These are phyloP conservation scores for Dipodomys ordii DNA, from an alignment of 2,113 vertebrate species.

Conservation along the genomic window DNA sequence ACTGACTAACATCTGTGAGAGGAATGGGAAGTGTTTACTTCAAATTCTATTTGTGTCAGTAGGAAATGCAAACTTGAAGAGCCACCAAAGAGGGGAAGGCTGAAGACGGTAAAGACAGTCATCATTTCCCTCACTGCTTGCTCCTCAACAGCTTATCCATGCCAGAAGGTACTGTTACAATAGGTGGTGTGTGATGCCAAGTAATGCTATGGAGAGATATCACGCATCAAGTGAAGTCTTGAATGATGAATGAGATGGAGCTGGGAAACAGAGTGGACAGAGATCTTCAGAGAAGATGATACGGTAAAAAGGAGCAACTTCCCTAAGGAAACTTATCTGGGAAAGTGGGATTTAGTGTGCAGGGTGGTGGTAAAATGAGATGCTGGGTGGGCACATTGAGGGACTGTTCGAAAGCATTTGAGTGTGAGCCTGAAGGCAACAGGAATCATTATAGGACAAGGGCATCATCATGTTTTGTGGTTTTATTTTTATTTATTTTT, in stretches of 20 bases:
- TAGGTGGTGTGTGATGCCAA: neutral
- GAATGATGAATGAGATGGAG: neutral
- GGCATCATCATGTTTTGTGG: neutral
- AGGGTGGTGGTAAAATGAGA: neutral
- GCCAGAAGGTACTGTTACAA: neutral
- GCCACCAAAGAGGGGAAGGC: neutral
- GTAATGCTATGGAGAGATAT: neutral
- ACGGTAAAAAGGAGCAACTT: neutral
- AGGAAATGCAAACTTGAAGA: neutral
- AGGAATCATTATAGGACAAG: neutral
- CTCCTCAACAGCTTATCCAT: neutral
- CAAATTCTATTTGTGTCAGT: neutral
- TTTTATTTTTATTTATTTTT: neutral
- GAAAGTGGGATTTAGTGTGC: neutral
- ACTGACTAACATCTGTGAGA: conserved; percentile 35
- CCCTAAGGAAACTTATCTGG: neutral
- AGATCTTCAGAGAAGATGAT: too few relatives aligned
- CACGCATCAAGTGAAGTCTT: neutral
- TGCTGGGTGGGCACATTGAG: neutral
- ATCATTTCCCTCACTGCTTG: neutral
- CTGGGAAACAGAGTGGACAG: neutral
- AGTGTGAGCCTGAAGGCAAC: neutral
- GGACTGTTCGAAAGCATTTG: neutral
- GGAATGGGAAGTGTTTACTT: conserved; percentile 11
- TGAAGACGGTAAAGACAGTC: neutral